These are phyloP conservation scores for Pristionchus entomophagus DNA, from an alignment of 2,888 invertebrate genomes.

Conservation along the genomic window DNA sequence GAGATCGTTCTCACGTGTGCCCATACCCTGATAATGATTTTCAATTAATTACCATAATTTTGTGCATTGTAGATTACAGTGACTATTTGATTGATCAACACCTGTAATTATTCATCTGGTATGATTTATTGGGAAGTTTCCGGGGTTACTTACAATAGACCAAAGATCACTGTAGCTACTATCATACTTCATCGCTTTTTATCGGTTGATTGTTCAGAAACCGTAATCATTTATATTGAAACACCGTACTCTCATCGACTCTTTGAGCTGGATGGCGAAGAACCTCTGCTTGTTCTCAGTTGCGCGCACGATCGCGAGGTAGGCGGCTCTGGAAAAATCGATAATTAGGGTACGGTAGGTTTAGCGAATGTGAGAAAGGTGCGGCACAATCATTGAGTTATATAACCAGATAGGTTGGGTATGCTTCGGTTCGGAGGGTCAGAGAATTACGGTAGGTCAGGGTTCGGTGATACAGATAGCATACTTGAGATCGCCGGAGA, in stretches of 20 bases:
- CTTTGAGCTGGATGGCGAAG: conserved; percentile 72
- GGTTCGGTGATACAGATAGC: neutral
- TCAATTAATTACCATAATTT: too few relatives aligned
- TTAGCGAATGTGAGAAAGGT: neutral
- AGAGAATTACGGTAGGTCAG: neutral
- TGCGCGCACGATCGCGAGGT: conserved; percentile 57
- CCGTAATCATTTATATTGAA: too few relatives aligned
- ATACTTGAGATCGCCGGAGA: conserved; percentile 65
- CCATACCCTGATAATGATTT: conserved; percentile 66
- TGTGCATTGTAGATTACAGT: too few relatives aligned
- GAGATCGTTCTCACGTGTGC: conserved; percentile 74
- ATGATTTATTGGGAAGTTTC: neutral
- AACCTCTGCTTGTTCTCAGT: conserved; percentile 62
- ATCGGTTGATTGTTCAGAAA: neutral
- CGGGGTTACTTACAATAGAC: too few relatives aligned
- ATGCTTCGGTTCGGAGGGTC: neutral
- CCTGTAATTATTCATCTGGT: neutral
- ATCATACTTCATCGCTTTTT: too few relatives aligned
- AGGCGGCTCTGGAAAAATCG: conserved; percentile 52
- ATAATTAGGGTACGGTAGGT: conserved; percentile 44
- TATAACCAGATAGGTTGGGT: too few relatives aligned
- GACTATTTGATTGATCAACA: neutral
- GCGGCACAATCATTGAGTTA: too few relatives aligned
- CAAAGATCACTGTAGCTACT: too few relatives aligned
- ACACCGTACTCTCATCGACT: conserved; percentile 68